Conservation (phyloP, 2,888 invertebrate species). For the Hypercompe scribonia region DNA sequence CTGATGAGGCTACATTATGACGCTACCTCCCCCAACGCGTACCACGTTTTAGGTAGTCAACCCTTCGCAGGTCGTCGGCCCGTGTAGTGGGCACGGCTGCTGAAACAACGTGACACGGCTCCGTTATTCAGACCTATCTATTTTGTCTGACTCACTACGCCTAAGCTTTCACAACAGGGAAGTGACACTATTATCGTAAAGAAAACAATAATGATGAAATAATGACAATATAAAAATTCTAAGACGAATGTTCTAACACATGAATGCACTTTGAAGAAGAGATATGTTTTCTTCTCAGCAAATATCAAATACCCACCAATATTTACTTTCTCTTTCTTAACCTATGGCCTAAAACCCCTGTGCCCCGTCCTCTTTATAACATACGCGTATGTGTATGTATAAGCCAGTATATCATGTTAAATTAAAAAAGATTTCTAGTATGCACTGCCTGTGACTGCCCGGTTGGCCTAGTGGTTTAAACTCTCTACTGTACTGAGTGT, state of each 20-base stretch:
- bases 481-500: too few species aligned
- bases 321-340: neutral
- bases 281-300: neutral
- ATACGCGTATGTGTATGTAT: neutral
- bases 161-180: slow-evolving; percentile 2
- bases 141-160: slow-evolving; percentile 18
- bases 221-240: neutral
- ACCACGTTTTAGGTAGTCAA: slow-evolving; percentile 50
- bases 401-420: neutral
- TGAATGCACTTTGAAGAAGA: neutral
- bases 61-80: slow-evolving; percentile 77
- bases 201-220: slow-evolving; percentile 4
- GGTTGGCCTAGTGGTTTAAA: too few species aligned
- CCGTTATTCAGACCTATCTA: slow-evolving; percentile 53
- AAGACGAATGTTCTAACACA: neutral
- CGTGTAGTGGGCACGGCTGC: slow-evolving; percentile 76
- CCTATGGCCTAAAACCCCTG: neutral
- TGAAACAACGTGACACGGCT: slow-evolving; percentile 72
- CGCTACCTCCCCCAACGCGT: slow-evolving; percentile 24
- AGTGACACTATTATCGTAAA: neutral
- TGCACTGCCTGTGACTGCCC: too few species aligned
- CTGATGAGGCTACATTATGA: neutral
- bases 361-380: neutral
- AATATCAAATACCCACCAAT: neutral
- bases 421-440: too few species aligned